Base-by-base conservation (phyloP, 2,888 invertebrate species). In the Apamea epomidion region DNA sequence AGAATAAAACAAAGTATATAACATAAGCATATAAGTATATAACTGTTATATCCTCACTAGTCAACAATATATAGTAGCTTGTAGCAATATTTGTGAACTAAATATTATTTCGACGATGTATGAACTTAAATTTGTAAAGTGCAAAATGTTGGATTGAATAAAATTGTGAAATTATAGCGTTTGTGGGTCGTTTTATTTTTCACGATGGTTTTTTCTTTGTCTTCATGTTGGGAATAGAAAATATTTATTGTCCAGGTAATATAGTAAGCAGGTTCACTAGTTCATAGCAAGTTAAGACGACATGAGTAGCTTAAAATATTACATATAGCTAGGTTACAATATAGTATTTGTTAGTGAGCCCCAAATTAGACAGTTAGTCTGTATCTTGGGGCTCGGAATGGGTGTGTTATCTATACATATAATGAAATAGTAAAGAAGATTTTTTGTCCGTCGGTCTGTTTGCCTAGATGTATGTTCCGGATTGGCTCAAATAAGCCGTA, bases 1-100 rank as follows among this genome's bases (percentile, higher is more conserved):
- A 90, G 91, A 91, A 70, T 92, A 91, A 76, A 87, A 79, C 74
- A 83, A 87, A 73, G 54, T 77, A 85, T 67, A 73, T 65, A 45
- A 67, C 45, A 78, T 67, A 80, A 68, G 54, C 64, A 69, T 76
- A 60, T 70, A 64, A 60, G 37, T 79, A 81, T 74, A 70, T 80
- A 82, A 82, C 76, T 80, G 74, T 80, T 81, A 71, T 83, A 87
- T 84, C 74, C 84, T 81, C 82, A 80, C 76, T 89, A 87, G 85
- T 84, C 81, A 86, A 84, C 85, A 71, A 81, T 82, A 62, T 75
- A 60, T 65, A 78, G 68, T 83, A 80, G 73, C 78, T 67, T 51
- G 58, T 84, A 79, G 58, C 25, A 64, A 70, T 65, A 73, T 70
- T 85, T 83, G 83, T 76, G 73, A 78, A 69, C 10, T 78, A 51